Evolutionary conservation across 2,113 vertebrate genomes (phyloP).

Genomic region (Cnemophilus loriae): DNA sequence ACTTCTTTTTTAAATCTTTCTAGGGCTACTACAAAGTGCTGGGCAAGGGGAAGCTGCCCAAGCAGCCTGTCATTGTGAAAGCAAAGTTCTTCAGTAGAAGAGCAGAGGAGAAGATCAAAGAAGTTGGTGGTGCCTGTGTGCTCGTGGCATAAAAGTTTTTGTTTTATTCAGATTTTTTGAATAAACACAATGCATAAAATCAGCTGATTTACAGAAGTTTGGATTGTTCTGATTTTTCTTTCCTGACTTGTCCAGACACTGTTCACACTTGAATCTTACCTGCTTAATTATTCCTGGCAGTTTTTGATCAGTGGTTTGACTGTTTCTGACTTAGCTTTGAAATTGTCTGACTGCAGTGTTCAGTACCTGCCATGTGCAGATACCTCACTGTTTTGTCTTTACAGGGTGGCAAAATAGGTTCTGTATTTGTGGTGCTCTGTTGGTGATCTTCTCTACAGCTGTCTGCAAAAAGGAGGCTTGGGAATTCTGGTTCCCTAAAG

Average conservation of each 20-base stretch:
- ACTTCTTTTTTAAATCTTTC: not conserved
- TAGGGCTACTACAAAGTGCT: slow-evolving; percentile 91
- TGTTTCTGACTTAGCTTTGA: not conserved
- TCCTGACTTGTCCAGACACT: not conserved
- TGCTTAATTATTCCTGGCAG: not conserved
- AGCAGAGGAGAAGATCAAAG: slow-evolving; percentile 91
- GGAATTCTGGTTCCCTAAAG: not conserved
- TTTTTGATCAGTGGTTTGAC: not conserved
- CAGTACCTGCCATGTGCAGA: not conserved
- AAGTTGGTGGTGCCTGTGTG: slow-evolving; percentile 87
- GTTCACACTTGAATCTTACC: not conserved
- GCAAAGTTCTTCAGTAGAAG: slow-evolving; percentile 91
- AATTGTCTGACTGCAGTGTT: rapidly evolving
- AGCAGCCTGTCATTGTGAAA: slow-evolving; percentile 90
- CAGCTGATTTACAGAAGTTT: not conserved
- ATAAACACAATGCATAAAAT: slow-evolving; percentile 37
- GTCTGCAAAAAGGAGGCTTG: not conserved
- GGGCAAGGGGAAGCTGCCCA: slow-evolving; percentile 90
- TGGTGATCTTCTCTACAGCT: not conserved
- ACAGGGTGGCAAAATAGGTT: not conserved
- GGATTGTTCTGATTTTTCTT: not conserved
- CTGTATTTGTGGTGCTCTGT: not conserved
- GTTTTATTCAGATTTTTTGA: slow-evolving; percentile 32
- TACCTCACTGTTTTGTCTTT: not conserved
- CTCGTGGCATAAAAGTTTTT: slow-evolving; percentile 78